These are phyloP conservation scores for Hydroisotoma schaefferi DNA, from an alignment of 2,888 invertebrate species.

Conservation along the genomic window DNA sequence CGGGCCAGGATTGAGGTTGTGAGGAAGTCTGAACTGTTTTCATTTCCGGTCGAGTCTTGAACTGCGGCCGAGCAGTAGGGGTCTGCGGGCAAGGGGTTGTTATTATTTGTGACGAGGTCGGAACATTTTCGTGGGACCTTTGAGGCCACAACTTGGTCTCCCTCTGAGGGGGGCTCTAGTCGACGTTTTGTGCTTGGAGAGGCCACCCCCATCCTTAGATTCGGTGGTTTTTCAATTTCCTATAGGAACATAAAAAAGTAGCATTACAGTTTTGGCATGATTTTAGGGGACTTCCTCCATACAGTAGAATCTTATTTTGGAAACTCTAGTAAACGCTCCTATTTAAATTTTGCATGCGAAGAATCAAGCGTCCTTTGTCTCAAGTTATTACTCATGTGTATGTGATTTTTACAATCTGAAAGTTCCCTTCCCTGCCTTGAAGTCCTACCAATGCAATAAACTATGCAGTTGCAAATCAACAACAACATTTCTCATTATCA, in stretches of 20 bases:
- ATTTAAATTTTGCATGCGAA: too few relatives aligned
- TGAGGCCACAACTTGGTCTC: constrained; percentile 39
- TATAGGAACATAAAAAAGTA: neutral
- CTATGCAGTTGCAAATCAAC: too few relatives aligned
- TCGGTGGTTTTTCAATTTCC: constrained; percentile 2
- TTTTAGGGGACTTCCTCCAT: too few relatives aligned
- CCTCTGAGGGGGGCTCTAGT: constrained; percentile 41
- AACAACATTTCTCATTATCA: constrained; percentile 4
- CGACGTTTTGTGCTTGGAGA: constrained; percentile 46
- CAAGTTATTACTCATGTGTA: too few relatives aligned
- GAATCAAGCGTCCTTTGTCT: too few relatives aligned
- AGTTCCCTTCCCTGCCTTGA: too few relatives aligned
- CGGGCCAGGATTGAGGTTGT: constrained; percentile 48
- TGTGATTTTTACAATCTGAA: too few relatives aligned
- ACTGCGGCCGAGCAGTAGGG: constrained; percentile 15
- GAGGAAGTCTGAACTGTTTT: constrained; percentile 44
- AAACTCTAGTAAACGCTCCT: too few relatives aligned
- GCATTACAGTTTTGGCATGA: too few relatives aligned
- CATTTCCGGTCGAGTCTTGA: constrained; percentile 23
- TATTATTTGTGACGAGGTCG: constrained; percentile 23
- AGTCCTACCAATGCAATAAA: too few relatives aligned
- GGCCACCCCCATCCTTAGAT: constrained; percentile 46
- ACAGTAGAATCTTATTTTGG: too few relatives aligned
- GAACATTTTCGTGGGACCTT: constrained; percentile 32
- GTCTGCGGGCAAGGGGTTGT: constrained; percentile 10